Evolutionary conservation across 2,113 vertebrate species (phyloP).

Genomic region (Myotis brandtii): DNA sequence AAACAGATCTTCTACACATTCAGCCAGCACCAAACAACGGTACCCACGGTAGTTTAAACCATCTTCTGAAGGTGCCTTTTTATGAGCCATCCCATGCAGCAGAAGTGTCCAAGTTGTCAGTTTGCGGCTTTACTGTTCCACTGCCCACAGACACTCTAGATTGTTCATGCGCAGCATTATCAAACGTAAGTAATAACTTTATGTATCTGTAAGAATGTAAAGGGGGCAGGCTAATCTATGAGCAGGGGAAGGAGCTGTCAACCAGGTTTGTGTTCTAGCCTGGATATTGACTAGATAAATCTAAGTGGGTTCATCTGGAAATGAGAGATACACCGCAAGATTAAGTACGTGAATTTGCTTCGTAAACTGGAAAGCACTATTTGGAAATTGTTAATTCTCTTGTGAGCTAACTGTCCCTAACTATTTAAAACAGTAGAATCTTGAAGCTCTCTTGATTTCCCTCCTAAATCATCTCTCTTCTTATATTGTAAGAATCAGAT

Average conservation of each 20-base stretch:
- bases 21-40: conserved; percentile 95
- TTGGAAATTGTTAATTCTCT: not conserved
- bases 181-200: conserved; percentile 71
- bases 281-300: not conserved
- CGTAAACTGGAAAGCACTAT: not conserved
- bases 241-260: not conserved
- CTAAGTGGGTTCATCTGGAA: not conserved
- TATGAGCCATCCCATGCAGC: conserved; percentile 87
- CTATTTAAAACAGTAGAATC: not conserved
- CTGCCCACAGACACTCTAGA: conserved; percentile 56
- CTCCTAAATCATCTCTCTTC: not conserved
- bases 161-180: conserved; percentile 82
- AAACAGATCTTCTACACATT: conserved; percentile 93
- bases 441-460: not conserved
- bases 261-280: not conserved
- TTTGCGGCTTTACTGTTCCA: conserved; percentile 78
- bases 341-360: not conserved
- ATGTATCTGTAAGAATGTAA: not conserved
- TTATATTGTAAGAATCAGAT: not conserved
- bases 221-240: not conserved
- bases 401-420: not conserved
- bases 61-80: conserved; percentile 90
- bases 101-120: conserved; percentile 86
- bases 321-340: not conserved
- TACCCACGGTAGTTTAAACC: conserved; percentile 96